Evolutionary conservation across 2,888 invertebrate genomes (phyloP).

Genomic region (Conops quadrifasciatus): DNA sequence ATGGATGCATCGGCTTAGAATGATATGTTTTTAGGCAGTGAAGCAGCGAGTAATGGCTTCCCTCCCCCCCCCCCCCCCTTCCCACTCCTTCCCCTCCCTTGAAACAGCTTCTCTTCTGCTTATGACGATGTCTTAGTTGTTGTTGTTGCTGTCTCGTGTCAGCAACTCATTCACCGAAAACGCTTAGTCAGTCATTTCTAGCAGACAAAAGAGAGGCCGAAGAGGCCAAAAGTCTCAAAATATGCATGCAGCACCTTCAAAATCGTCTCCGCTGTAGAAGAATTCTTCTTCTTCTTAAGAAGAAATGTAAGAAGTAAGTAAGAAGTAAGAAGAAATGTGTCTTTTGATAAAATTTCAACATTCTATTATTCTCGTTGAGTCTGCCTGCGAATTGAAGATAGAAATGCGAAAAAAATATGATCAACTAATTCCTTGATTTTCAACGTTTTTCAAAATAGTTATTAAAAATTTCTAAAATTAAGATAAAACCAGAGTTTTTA

Average conservation of each 20-base stretch:
- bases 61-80: no score
- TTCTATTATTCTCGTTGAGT: not conserved
- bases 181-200: constrained; percentile 11
- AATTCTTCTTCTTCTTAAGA: no score
- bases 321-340: not conserved
- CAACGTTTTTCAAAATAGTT: not conserved
- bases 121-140: not conserved
- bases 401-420: not conserved
- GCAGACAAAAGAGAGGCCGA: not conserved
- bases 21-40: no score
- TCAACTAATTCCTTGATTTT: not conserved
- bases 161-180: constrained; percentile 8
- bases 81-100: no score
- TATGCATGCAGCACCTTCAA: not conserved
- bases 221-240: not conserved
- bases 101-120: not conserved
- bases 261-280: not conserved
- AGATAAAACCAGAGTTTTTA: not conserved
- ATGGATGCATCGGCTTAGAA: no score
- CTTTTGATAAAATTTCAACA: not conserved
- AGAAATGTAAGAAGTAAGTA: no score
- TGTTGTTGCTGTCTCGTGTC: not conserved
- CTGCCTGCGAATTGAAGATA: constrained; percentile 22
- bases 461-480: constrained; percentile 19
- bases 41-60: no score